phyloP scores from a whole-genome alignment of 2,113 vertebrate genomes.

The Xenotilapia longispinis region DNA sequence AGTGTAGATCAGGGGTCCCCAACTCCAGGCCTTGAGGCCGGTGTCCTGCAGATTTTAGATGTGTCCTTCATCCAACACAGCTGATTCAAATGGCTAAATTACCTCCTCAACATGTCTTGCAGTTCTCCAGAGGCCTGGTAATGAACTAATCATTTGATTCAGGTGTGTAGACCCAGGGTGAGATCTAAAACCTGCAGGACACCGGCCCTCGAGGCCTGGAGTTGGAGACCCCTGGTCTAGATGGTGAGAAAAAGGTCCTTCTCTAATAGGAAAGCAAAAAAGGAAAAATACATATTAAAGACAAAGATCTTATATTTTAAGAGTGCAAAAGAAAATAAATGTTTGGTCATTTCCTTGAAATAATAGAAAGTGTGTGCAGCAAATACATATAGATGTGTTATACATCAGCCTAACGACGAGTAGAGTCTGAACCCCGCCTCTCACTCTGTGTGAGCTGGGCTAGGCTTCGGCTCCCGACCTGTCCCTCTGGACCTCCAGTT shows the following conservation, averaged over 20 bases:
- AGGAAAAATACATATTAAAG: background rate
- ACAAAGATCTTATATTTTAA: background rate
- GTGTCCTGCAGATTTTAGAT: background rate
- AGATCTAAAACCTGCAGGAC: background rate
- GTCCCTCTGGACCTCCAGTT: background rate
- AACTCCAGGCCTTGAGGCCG: background rate
- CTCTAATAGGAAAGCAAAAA: background rate
- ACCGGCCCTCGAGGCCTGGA: background rate
- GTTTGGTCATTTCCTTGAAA: background rate
- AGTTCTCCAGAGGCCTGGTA: background rate
- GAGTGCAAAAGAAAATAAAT: background rate
- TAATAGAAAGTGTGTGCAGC: background rate
- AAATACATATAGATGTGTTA: background rate
- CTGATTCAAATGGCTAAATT: background rate
- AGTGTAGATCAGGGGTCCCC: background rate
- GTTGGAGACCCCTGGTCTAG: background rate
- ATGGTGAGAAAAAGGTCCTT: background rate
- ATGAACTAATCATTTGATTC: background rate
- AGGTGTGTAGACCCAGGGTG: background rate
- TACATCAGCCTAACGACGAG: background rate
- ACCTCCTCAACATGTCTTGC: background rate
- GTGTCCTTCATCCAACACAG: background rate
- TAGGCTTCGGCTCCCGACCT: background rate
- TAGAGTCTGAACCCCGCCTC: background rate
- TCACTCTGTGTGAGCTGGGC: background rate